Evolutionary conservation across 2,113 vertebrate species (phyloP).

Genomic region (Amphiprion percula): DNA sequence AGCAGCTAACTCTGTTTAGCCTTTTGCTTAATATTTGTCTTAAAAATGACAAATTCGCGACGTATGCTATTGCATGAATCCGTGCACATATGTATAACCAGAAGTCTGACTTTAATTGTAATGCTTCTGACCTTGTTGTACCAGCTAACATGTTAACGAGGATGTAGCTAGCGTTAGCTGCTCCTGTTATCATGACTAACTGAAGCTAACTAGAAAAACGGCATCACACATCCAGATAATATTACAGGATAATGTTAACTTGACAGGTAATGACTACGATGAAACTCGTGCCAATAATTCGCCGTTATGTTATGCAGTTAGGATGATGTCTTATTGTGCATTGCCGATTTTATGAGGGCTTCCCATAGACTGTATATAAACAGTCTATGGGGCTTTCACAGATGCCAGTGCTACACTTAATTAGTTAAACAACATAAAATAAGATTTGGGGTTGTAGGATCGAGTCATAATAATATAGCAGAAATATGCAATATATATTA

Average conservation of each 20-base stretch:
- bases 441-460: neutral
- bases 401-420: neutral
- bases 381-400: too few species aligned
- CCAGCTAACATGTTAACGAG: slow-evolving; percentile 8
- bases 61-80: fast-evolving
- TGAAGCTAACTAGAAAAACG: neutral
- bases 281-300: too few species aligned
- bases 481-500: too few species aligned
- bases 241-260: neutral
- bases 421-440: neutral
- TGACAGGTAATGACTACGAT: neutral
- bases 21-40: neutral
- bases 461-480: too few species aligned
- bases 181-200: slow-evolving; percentile 27
- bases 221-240: neutral
- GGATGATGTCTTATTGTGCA: too few species aligned
- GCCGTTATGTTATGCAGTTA: neutral
- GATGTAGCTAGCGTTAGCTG: slow-evolving; percentile 18
- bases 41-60: neutral
- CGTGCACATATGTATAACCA: neutral
- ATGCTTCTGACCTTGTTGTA: slow-evolving; percentile 40
- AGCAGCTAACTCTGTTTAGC: neutral
- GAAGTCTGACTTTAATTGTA: neutral
- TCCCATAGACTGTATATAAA: too few species aligned
- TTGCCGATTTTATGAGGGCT: too few species aligned